Conservation (phyloP, 2,113 vertebrate genomes). For the Clarias macrocephalus region DNA sequence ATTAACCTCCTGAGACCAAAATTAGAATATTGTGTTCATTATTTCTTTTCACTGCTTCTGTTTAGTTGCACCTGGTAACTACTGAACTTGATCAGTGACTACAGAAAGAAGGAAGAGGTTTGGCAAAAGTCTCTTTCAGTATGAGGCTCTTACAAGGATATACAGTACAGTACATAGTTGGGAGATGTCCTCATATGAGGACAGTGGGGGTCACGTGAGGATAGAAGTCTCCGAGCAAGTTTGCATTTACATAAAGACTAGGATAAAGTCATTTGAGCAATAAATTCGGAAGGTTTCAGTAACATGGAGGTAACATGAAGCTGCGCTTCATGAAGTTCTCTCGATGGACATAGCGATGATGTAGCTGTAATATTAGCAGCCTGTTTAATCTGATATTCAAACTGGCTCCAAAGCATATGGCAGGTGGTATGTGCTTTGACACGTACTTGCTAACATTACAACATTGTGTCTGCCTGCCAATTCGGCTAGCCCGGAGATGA, state of each 20-base stretch:
- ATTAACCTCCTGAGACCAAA: background rate
- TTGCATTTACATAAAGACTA: background rate
- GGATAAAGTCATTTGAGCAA: background rate
- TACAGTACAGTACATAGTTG: too few relatives aligned
- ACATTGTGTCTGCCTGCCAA: background rate
- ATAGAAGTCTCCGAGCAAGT: background rate
- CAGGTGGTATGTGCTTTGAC: background rate
- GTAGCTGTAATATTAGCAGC: conserved; percentile 2
- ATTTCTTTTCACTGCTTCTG: too few relatives aligned
- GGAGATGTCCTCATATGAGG: too few relatives aligned
- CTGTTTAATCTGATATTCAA: conserved; percentile 7
- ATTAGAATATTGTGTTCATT: too few relatives aligned
- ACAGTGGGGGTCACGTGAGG: too few relatives aligned
- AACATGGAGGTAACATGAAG: background rate
- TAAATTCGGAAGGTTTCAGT: background rate
- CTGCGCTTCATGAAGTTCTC: background rate
- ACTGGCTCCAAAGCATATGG: background rate
- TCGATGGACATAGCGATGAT: background rate
- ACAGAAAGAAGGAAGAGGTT: too few relatives aligned
- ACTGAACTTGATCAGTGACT: too few relatives aligned
- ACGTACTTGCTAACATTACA: background rate
- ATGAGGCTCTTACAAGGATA: too few relatives aligned
- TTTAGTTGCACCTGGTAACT: too few relatives aligned
- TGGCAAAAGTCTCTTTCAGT: too few relatives aligned
- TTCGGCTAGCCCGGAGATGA: background rate